Base-by-base conservation (phyloP, 2,797 vertebrate species). In the Intellagama lesueurii region DNA sequence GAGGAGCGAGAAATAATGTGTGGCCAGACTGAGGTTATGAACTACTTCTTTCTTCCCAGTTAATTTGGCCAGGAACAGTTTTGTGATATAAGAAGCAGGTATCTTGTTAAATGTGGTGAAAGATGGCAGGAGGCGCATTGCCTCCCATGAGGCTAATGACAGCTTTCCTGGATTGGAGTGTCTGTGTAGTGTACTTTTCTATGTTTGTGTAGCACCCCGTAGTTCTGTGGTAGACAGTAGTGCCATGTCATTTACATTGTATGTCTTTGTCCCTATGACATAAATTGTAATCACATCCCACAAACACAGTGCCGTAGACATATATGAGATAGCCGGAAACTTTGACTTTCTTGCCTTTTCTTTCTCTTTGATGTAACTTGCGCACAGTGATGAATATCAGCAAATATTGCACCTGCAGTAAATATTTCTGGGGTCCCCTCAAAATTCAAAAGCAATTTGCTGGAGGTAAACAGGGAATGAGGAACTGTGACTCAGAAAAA, bases 321-420 rank as follows among this genome's bases (percentile, higher is more conserved):
- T 24, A 19, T 35, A 35, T 32, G 35, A n/a, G 4, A 81, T 81
- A 32, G 56, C 79, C 60, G 30, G 32, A 7, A 4, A 64, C 9
- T 35, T 64, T 35, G 1, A 35, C 32, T 60, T 8, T 2, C 70
- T 76, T 56, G 8, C 66, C 81, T 12, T 7, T 76, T 0, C 0
- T 87, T 0, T 0, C 47, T 19, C 22, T 24, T 7, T 85, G 70
- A 73, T 84, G 30, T 72, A 72, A 72, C 60, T 0, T 0, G 28
- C 30, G 1, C 77, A 83, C 16, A 70, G 19, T 73, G 52, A 69
- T 12, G 0, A 40, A 30, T 26, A 73, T 7, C 8, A 0, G 52
- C 17, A 73, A 73, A 73, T 73, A 73, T 73, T 32, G 16, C n/a
- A 73, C 4, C 60, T 64, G 19, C 19, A 64, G 3, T 64, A 64